Evolutionary conservation across 30 jellyfish, hydroid and myxozoan species (phyloP), one percentile per base, ranked within the genome.

Genomic region (Aurelia aurita): DNA sequence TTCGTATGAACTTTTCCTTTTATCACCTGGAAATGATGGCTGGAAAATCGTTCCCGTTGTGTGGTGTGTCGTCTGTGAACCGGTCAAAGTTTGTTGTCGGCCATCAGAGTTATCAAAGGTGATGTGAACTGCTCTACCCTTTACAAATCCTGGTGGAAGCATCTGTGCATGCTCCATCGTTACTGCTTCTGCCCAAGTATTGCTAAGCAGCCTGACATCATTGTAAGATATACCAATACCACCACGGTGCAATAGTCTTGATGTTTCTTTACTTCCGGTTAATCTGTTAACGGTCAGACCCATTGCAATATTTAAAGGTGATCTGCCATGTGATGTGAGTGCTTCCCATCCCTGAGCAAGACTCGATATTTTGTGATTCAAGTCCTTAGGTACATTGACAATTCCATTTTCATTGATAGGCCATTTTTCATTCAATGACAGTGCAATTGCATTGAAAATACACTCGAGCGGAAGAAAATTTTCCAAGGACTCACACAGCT

Each of bases 271-370:
- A 27, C 77, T 64, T 15, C 77, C 77, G 28, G 49, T 64, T 35
- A 69, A 69, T 35, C 82, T 69, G 64, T 69, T 31, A 15, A 69
- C 82, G 32, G 82, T 69, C 82, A 69, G 39, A 13, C 65, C 55
- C 82, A 66, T 66, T 19, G 78, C 78, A 66, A 66, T 66, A 18
- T 71, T 71, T 31, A 71, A 34, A 49, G 74, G 84, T 39, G 44
- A 71, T 25, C 84, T 39, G 84, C 84, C 84, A 20, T 71, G 72
- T 71, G 71, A 71, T 66, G 78, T 66, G 60, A 66, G 78, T 66
- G 78, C 78, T 66, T 66, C 78, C 78, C 78, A 26, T 26, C 55
- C 55, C 55, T 26, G 78, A 66, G 55, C 51, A 22, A 66, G 72
- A 59, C 72, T 59, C 39, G 73, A 61, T 61, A 61, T 22, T 61